Base-by-base conservation (phyloP, 1,140 invertebrate genomes). In the Drosophila burlai region DNA sequence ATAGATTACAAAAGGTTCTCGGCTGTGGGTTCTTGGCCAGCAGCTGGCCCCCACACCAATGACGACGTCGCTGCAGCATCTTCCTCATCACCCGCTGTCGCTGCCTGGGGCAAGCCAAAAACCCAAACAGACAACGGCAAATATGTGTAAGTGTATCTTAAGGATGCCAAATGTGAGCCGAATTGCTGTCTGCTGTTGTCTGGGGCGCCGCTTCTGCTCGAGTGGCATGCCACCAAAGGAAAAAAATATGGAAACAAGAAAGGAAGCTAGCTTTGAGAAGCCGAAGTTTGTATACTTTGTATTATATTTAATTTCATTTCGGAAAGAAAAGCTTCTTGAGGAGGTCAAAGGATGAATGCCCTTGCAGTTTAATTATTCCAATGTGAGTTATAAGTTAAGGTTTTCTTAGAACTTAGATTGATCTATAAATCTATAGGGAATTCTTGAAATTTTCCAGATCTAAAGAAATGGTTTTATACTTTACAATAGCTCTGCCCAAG, bases 101-200 rank as follows among this genome's bases (percentile, higher is more conserved):
- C 16, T 4, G 55, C 31, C 10, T 15, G 16, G 40, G 8, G 40
- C 8, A 54, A 69, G 13, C 16, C 29, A 60, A 54, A 36, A 57
- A 65, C 10, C 15, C 24, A 77, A 67, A 40, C 24, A 76, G n/a
- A 43, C 47, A 47, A 54, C 26, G 36, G 45, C 60, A 61, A 60
- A 74, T 57, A 57, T 76, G 76, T 50, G 54, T 74, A 73, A 65
- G 74, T 68, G 59, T 76, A 52, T 29, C 66, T 66, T 43, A 55
- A 61, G 71, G 80, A 69, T 86, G 83, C 83, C 83, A 87, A 82
- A 79, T 87, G 26, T 86, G 75, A 86, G 62, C 60, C 83, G 73
- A 85, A 85, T 81, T 81, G 47, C 65, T 49, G 49, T 62, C 62
- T 60, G 60, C 43, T 47, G 81, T 64, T 63, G 68, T 61, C 46